Base-by-base conservation (phyloP, 2,797 vertebrate genomes). In the Discoglossus pictus region DNA sequence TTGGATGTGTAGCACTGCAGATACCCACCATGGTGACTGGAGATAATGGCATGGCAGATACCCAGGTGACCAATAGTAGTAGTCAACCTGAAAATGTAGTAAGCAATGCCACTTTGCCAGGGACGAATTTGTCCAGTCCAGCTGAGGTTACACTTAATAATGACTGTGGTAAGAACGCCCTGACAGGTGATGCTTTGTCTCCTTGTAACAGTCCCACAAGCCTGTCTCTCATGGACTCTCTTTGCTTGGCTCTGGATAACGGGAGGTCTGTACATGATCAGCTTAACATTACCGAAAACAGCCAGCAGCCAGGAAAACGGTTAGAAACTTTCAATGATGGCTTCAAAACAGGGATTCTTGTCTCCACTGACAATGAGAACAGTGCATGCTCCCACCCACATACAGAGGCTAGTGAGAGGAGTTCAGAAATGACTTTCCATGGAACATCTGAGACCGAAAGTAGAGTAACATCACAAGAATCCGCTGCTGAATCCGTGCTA, bases 31-130 rank as follows among this genome's bases (percentile, higher is more conserved):
- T 87, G 92, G 92, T 90, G 68, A 89, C 86, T 68, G 93, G 94
- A 76, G 93, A 95, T 75, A 86, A 90, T 76, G 84, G 89, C 10
- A 81, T 87, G 68, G 87, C 91, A 66, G 85, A 90, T 2, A 83
- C 85, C 65, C 82, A 84, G 0, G 13, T 85, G 74, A 65, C 82
- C 68, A 86, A 79, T 76, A 86, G 75, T 70, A 86, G 59, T 46
- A 78, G 51, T 71, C 79, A 62, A 75, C 62, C 1, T 16, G 76
- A 80, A 70, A 77, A 71, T 74, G 74, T 80, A 6, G 80, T 74
- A 67, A 81, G 77, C 61, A 81, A 79, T 59, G 16, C 77, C 61
- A 27, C 75, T 62, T 81, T 86, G 77, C 69, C 65, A 15, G 79
- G 75, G 76, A 82, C 76, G 68, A 82, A 66, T 66, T 61, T 27